Evolutionary conservation across 1,140 invertebrate species (phyloP), one percentile per base, ranked within the genome.

Genomic region (Drosophila azteca): DNA sequence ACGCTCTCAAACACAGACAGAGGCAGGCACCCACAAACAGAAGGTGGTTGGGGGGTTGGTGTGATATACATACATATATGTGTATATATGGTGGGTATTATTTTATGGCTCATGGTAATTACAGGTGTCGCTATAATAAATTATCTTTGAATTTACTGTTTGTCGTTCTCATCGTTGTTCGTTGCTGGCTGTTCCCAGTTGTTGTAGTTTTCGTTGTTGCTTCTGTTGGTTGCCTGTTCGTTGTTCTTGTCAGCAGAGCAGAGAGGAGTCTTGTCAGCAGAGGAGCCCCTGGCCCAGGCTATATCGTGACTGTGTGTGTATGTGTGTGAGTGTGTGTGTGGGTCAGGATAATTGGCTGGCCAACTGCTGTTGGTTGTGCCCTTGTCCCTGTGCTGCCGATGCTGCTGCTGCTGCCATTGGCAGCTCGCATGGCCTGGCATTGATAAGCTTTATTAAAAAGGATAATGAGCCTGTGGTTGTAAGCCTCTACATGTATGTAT

Each of bases 361-460:
- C 77, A 49, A 63, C 71, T 70, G 57, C 62, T 76, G 51, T 39
- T 39, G 35, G 11, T 13, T 39, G 35, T 39, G 35, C 35, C 35
- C 35, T 39, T 39, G 35, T 39, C 35, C 35, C 35, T 39, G 35
- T 39, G 35, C 13, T 54, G 64, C 62, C 58, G 71, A 48, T 74
- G 63, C 49, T 66, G 64, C 31, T 57, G 43, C 54, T 68, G 58
- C 65, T 68, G 65, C 46, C 62, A 57, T 59, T 84, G 82, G 82
- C 83, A 85, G 82, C 82, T 85, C 83, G 74, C 82, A 87, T 88
- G 82, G 76, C 77, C 82, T 87, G 72, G 50, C 83, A 88, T 88
- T 88, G 83, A 88, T 88, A 88, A 88, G 83, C 83, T 88, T 88
- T 88, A 88, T 88, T 88, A 88, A 88, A 88, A 88, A 88, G 83